phyloP scores from a whole-genome alignment of 2,797 vertebrate genomes.

The Synaphobranchus kaupii region DNA sequence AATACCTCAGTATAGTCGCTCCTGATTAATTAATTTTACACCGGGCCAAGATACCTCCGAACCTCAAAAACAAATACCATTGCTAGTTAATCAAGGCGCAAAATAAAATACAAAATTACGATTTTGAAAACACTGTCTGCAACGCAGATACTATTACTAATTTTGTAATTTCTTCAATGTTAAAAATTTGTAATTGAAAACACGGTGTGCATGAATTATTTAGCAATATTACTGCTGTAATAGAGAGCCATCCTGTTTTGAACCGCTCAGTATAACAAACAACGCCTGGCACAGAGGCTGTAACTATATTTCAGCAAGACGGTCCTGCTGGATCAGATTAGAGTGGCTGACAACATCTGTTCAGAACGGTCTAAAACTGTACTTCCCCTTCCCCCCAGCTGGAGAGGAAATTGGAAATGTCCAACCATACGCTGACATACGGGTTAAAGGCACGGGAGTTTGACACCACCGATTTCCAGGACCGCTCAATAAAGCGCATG shows the following conservation, averaged over 20 bases:
- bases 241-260: neutral
- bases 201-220: neutral
- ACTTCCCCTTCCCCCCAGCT: conserved; percentile 69
- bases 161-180: neutral
- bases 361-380: neutral
- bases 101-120: neutral
- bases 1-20: neutral
- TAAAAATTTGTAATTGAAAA: neutral
- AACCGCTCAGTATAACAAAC: neutral
- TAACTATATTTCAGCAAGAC: neutral
- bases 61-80: neutral
- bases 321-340: conserved; percentile 14
- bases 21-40: neutral
- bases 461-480: conserved; percentile 87
- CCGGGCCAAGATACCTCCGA: neutral
- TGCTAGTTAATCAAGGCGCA: neutral
- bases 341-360: neutral
- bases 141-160: too few relatives aligned
- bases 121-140: too few relatives aligned
- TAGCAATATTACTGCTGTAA: neutral
- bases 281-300: neutral
- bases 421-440: conserved; percentile 82
- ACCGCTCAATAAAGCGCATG: conserved; percentile 75
- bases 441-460: conserved; percentile 80
- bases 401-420: conserved; percentile 82